Conservation (phyloP, 1,140 invertebrate genomes). For the Drosophila equinoxialis region DNA sequence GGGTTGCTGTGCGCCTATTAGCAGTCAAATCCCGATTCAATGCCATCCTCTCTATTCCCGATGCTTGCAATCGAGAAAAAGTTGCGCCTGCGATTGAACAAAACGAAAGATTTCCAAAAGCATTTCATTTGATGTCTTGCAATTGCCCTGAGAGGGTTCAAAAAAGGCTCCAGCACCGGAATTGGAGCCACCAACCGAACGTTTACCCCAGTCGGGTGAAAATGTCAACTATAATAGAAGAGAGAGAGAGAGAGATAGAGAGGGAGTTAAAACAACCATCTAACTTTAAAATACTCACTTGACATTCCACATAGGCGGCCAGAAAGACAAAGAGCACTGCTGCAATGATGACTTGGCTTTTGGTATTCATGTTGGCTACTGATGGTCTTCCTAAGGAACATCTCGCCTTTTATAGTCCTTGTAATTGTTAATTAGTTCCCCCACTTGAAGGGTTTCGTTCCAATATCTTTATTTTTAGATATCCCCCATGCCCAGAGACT, state of each 20-base stretch:
- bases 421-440: conserved; percentile 30
- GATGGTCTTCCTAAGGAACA: background rate
- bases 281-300: conserved; percentile 44
- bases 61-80: conserved; percentile 79
- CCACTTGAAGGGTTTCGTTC: conserved; percentile 55
- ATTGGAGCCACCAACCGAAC: conserved; percentile 55
- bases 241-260: no score
- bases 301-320: conserved; percentile 69
- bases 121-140: conserved; percentile 81
- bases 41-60: conserved; percentile 55
- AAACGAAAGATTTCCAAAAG: conserved; percentile 78
- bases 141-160: conserved; percentile 60
- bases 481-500: conserved; percentile 1
- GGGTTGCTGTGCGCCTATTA: conserved; percentile 20
- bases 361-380: conserved; percentile 63
- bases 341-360: conserved; percentile 59
- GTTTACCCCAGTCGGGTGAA: conserved; percentile 82
- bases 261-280: background rate
- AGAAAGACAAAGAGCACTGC: conserved; percentile 60
- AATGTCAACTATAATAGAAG: conserved; percentile 68
- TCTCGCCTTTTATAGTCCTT: conserved; percentile 52
- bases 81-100: conserved; percentile 74
- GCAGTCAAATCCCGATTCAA: background rate
- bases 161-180: conserved; percentile 61
- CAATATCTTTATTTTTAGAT: background rate